Base-by-base conservation (phyloP, 2,113 vertebrate species). In the Gasterosteus aculeatus region DNA sequence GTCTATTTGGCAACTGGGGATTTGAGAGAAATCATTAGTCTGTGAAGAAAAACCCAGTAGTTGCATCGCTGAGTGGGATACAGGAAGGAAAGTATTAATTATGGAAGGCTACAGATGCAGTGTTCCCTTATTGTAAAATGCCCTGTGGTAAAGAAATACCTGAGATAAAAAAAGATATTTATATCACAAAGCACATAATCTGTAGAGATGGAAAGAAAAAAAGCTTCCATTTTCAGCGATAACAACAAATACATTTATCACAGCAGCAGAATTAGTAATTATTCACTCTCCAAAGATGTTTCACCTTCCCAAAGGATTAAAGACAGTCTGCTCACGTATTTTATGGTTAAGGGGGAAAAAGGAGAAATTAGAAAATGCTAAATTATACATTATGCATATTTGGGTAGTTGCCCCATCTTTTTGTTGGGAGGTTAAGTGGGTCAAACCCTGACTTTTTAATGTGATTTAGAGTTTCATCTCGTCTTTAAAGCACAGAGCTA, bases 91-190 rank as follows among this genome's bases (percentile, higher is more conserved):
- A 64, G 79, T 1, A 86, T 92, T 35, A 81, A 92, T 91, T 88
- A 87, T 91, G 69, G 35, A 92, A 89, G 78, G 57, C 61, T 78
- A 65, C 82, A 91, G 90, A 91, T 85, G 86, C 84, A 72, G 33
- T 69, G 22, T 82, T 57, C 22, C 64, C 71, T 86, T 70, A 68
- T 69, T 83, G 63, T 70, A 53, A 80, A 65, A 80, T 60, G 41
- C 66, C 80, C 63, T 2, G 39, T 64, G 51, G 87, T 81, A 80
- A 82, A 84, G 77, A 85, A 82, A 83, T 58, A 82, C 54, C 66
- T 53, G n/a, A 26, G 33, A 66, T 76, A n/a, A 78, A 62, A 67
- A 75, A 74, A 58, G 22, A 26, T 26, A 33, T 33, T 4, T 7
- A 67, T n/a, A 53, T 66, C 60, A 66, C 68, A 82, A 62, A 78